Percentiles rank a stretch among this genome's conserved stretches.
phyloP scores from a whole-genome alignment of 2,113 vertebrate species.

The Ginglymostoma cirratum region DNA sequence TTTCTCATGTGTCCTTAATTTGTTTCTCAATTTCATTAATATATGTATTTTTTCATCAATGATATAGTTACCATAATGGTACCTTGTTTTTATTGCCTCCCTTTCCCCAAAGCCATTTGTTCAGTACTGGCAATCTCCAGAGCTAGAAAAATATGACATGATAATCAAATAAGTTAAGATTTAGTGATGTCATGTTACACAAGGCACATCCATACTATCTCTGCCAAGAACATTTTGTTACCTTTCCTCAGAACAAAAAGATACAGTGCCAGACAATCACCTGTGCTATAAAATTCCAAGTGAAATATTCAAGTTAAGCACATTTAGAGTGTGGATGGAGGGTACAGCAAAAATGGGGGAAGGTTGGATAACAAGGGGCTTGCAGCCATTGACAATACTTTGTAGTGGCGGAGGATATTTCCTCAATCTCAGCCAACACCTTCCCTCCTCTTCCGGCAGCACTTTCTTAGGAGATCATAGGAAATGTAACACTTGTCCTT shows the following conservation, averaged over 20 bases:
- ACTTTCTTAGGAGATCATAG: no score
- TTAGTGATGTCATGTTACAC: background rate
- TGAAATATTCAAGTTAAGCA: background rate
- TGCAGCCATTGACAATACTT: background rate
- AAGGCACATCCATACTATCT: background rate
- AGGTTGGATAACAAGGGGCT: background rate
- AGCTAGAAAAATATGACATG: background rate
- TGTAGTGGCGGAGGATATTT: background rate
- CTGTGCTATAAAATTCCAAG: background rate
- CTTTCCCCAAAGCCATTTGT: background rate
- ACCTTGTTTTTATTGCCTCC: constrained; percentile 3
- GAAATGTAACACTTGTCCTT: no score
- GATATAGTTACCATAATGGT: background rate
- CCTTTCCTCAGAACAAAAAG: background rate
- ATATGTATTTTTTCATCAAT: background rate
- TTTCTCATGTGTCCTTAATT: background rate
- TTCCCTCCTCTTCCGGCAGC: no score
- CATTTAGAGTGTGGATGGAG: background rate
- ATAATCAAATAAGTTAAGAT: background rate
- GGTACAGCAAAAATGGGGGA: background rate
- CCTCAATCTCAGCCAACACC: no score
- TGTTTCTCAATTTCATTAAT: constrained; percentile 2
- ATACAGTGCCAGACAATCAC: background rate
- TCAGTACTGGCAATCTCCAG: background rate
- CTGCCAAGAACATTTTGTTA: background rate